Conservation (phyloP, 1,140 invertebrate genomes). For the Drosophila melanica region DNA sequence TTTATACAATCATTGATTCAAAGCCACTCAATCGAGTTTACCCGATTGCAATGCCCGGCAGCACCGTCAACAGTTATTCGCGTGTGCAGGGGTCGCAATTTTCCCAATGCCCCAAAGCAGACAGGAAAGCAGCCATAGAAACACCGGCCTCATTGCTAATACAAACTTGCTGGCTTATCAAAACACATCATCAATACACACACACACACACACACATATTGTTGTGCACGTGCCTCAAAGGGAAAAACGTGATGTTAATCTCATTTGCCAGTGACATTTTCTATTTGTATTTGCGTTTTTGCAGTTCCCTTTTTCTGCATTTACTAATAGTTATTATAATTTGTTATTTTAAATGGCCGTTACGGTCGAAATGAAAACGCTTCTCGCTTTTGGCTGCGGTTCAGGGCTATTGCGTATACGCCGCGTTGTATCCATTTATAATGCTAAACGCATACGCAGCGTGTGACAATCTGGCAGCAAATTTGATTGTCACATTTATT, state of each 20-base stretch:
- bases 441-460: conserved; percentile 41
- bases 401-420: conserved; percentile 61
- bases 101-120: conserved; percentile 19
- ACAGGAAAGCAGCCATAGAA: conserved; percentile 72
- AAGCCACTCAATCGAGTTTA: conserved; percentile 8
- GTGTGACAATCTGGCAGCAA: conserved; percentile 49
- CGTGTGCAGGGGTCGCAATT: conserved; percentile 7
- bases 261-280: conserved; percentile 59
- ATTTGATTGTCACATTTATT: conserved; percentile 54
- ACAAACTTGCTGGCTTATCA: conserved; percentile 63
- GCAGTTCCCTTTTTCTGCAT: neutral
- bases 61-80: conserved; percentile 5
- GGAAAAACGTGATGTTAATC: conserved; percentile 71
- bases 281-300: conserved; percentile 26
- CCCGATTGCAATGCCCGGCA: conserved; percentile 1
- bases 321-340: conserved; percentile 35
- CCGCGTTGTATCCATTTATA: conserved; percentile 20
- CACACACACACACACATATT: conserved; percentile 20
- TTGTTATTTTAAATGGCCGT: conserved; percentile 17
- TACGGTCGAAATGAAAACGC: conserved; percentile 57
- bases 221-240: conserved; percentile 44
- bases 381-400: conserved; percentile 43
- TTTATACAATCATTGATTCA: conserved; percentile 5
- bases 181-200: conserved; percentile 68
- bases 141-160: conserved; percentile 54